Conservation (phyloP, 2,797 vertebrate genomes). For the Remorina albescens region DNA sequence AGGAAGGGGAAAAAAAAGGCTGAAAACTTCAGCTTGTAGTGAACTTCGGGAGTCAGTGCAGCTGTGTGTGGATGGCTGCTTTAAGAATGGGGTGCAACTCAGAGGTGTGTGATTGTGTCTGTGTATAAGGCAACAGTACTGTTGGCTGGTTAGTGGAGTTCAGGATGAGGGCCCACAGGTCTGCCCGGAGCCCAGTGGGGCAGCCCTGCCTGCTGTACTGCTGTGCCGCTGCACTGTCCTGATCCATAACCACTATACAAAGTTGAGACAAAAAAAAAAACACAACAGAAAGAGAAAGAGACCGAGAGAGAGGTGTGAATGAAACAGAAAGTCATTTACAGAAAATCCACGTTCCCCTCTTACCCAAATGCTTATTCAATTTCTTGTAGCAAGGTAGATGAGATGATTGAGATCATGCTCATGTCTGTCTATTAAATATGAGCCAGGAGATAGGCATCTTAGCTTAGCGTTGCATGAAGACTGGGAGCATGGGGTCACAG, state of each 20-base stretch:
- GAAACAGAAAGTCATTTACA: neutral
- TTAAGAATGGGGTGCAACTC: slow-evolving; percentile 10
- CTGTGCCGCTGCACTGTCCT: slow-evolving; percentile 95
- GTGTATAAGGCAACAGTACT: slow-evolving; percentile 76
- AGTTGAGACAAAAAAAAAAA: slow-evolving; percentile 4
- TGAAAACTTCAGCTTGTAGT: slow-evolving; percentile 31
- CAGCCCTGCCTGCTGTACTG: slow-evolving; percentile 96
- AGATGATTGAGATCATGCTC: neutral
- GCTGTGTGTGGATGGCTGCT: slow-evolving; percentile 57
- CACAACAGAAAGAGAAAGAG: neutral
- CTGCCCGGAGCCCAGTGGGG: slow-evolving; percentile 92
- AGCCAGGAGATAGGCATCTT: neutral
- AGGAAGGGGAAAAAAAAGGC: slow-evolving; percentile 5
- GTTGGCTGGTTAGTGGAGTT: slow-evolving; percentile 93
- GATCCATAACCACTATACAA: slow-evolving; percentile 88
- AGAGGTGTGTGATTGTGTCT: slow-evolving; percentile 22
- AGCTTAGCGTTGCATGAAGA: neutral
- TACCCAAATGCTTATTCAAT: neutral
- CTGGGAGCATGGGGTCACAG: neutral
- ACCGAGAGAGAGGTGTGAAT: neutral
- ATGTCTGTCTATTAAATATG: neutral
- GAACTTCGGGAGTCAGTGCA: slow-evolving; percentile 68
- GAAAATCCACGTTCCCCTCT: neutral
- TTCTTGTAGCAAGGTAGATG: no score
- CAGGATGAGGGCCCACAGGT: slow-evolving; percentile 95